These are phyloP conservation scores for Enteromius mattozi DNA, from an alignment of 2,797 vertebrate genomes.

Conservation along the genomic window DNA sequence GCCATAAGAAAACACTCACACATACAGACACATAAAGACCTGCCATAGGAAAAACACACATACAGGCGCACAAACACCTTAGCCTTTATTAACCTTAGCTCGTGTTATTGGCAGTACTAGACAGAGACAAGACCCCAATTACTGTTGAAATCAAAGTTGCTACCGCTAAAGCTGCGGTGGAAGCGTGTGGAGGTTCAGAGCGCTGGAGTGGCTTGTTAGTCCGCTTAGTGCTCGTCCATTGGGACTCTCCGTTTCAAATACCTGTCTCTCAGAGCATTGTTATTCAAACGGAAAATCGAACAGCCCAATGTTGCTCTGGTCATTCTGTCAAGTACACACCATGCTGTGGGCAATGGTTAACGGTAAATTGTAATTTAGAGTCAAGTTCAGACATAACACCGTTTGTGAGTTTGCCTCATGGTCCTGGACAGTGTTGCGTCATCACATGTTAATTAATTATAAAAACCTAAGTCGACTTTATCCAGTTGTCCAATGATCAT, in stretches of 20 bases:
- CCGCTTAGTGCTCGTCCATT: constrained; percentile 57
- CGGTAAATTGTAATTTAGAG: constrained; percentile 40
- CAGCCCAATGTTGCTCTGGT: constrained; percentile 34
- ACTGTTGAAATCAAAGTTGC: constrained; percentile 68
- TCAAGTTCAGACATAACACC: constrained; percentile 37
- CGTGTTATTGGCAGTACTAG: constrained; percentile 62
- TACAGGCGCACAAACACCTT: constrained; percentile 49
- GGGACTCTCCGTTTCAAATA: constrained; percentile 59
- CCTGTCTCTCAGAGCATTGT: constrained; percentile 59
- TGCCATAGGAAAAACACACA: constrained; percentile 36
- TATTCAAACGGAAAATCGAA: constrained; percentile 64
- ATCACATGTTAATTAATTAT: constrained; percentile 26
- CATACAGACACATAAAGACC: constrained; percentile 41
- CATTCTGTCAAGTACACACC: constrained; percentile 50
- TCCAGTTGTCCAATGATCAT: constrained; percentile 22
- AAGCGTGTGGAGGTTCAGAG: constrained; percentile 49
- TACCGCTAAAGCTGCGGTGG: constrained; percentile 51
- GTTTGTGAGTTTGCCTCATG: not conserved
- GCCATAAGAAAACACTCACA: constrained; percentile 29
- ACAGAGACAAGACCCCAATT: constrained; percentile 72
- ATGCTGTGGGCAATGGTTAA: constrained; percentile 42
- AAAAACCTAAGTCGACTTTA: constrained; percentile 20
- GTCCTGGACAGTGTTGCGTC: not conserved
- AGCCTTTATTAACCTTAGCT: constrained; percentile 67
- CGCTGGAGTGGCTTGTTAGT: constrained; percentile 66